Percentiles rank a stretch among this genome's conserved stretches.
phyloP scores from a whole-genome alignment of 1,140 invertebrate genomes.

The Camponotus pennsylvanicus region DNA sequence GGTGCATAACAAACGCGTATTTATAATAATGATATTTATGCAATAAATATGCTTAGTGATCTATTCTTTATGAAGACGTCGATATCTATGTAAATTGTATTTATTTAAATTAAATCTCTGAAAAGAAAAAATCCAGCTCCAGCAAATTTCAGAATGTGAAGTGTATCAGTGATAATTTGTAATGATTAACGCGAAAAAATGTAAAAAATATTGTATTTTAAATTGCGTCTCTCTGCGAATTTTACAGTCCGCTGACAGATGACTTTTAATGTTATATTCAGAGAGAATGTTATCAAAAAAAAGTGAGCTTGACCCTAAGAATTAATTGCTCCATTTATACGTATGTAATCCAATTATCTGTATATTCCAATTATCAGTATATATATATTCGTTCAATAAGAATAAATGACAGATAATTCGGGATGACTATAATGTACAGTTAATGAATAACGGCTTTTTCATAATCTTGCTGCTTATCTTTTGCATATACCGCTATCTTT shows the following conservation, averaged over 20 bases:
- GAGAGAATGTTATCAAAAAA: not conserved
- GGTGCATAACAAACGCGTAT: not conserved
- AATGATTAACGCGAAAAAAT: not conserved
- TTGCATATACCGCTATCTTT: not conserved
- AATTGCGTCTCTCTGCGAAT: not conserved
- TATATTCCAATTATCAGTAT: not conserved
- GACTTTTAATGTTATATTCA: not conserved
- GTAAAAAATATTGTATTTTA: not conserved
- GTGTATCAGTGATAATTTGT: not conserved
- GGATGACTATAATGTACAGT: too few relatives aligned
- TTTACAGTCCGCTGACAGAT: not conserved
- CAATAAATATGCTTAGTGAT: not conserved
- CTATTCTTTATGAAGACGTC: slow-evolving; percentile 10
- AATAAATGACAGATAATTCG: too few relatives aligned
- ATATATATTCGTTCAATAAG: not conserved
- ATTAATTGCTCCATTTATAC: not conserved
- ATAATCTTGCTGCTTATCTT: not conserved
- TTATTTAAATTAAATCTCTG: slow-evolving; percentile 9
- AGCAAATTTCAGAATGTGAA: not conserved
- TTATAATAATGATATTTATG: slow-evolving; percentile 13
- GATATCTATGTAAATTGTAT: not conserved
- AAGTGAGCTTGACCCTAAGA: not conserved
- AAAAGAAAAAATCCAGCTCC: not conserved
- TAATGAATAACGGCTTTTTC: too few relatives aligned
- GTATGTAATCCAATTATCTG: too few relatives aligned